Evolutionary conservation across 1,140 invertebrate genomes (phyloP), one percentile per base, ranked within the genome.

Genomic region (Lethocerus indicus): DNA sequence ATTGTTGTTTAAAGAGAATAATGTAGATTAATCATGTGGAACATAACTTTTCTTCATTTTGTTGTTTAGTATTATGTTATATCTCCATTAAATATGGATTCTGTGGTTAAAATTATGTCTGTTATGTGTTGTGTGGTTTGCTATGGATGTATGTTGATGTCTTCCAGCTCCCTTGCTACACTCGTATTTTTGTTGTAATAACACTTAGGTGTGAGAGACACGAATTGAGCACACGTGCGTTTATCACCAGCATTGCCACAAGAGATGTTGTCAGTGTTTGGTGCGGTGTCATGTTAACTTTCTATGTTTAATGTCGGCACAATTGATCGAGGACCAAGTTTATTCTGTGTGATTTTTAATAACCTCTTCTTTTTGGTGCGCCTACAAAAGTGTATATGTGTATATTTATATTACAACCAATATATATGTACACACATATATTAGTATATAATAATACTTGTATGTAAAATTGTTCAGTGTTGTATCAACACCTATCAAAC

Each of bases 241-340:
- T 16, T 12, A 7, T 13, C 9, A 25, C 4, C 41, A 20, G 41
- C 21, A 43, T 43, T 9, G 21, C 6, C 7, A n/a, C n/a, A 40
- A 18, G 13, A 43, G 26, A 12, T 43, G 27, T 36, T 29, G 20
- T 36, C 48, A 18, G n/a, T 20, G 20, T 37, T 26, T 24, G 29
- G 9, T 39, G 47, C 26, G 13, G 26, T 47, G 7, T 40, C 46
- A 47, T 47, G 28, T 9, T 42, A 42, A 29, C 1, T 32, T 6
- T 49, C n/a, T 49, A 25, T 42, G 2, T 49, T 49, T 28, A 23
- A 16, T 42, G 39, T 49, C 24, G 16, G 48, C 48, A 49, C 26
- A 24, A 14, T 49, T 42, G 23, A 49, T 49, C 23, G 39, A 49
- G 48, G 48, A 49, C 48, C 48, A 49, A 49, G 48, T 49, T 49